These are phyloP conservation scores for Python bivittatus DNA, from an alignment of 2,113 vertebrate genomes.

Conservation along the genomic window DNA sequence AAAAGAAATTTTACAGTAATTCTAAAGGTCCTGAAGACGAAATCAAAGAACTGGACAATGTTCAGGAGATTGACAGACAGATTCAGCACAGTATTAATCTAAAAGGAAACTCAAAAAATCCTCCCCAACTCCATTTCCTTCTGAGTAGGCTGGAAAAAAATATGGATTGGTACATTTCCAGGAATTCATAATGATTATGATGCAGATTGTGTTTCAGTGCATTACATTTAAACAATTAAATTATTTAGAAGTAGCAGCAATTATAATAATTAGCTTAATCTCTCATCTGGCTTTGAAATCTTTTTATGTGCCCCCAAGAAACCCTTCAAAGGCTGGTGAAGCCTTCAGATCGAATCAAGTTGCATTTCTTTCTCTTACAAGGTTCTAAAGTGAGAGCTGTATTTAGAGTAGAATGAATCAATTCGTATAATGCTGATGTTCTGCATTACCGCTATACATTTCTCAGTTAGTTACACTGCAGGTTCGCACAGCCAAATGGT, in stretches of 20 bases:
- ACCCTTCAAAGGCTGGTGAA: not conserved
- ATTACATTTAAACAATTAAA: not conserved
- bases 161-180: not conserved
- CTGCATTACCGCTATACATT: slow-evolving; percentile 18
- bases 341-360: not conserved
- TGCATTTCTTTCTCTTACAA: not conserved
- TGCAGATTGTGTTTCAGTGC: not conserved
- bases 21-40: not conserved
- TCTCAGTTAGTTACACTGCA: slow-evolving; percentile 23
- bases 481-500: not conserved
- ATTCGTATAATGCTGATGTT: slow-evolving; percentile 16
- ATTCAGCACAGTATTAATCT: not conserved
- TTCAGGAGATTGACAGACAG: not conserved
- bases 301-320: not conserved
- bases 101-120: not conserved
- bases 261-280: not conserved
- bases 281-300: not conserved
- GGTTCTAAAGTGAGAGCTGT: slow-evolving; percentile 26
- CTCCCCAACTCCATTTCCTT: not conserved
- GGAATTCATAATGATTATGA: not conserved
- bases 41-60: not conserved
- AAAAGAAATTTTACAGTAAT: not conserved
- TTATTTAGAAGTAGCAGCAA: not conserved
- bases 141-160: not conserved
- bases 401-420: slow-evolving; percentile 22